A percentile compares a stretch with the other conserved stretches of the same genome.
phyloP scores from a whole-genome alignment of 1,140 invertebrate species.

The Acromyrmex heyeri region DNA sequence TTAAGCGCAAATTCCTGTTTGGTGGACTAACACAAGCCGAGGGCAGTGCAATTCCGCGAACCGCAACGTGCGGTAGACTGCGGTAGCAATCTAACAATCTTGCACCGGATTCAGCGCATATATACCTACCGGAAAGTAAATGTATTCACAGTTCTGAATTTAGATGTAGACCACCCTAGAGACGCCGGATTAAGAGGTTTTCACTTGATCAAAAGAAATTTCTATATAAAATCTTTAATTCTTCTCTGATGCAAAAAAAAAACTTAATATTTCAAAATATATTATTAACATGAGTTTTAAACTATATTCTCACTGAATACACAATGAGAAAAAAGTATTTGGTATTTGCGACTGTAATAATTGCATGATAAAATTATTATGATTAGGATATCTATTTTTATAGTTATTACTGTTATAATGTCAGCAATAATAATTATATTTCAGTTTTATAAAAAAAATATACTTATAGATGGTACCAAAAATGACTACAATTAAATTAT shows the following conservation, averaged over 20 bases:
- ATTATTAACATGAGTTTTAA: not conserved
- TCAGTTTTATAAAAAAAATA: too few relatives aligned
- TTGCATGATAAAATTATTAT: too few relatives aligned
- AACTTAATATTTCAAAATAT: not conserved
- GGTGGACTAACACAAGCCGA: conserved; percentile 61
- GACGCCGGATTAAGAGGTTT: not conserved
- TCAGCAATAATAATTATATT: too few relatives aligned
- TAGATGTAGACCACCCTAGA: not conserved
- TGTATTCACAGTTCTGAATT: conserved; percentile 4
- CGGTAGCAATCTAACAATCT: conserved; percentile 29
- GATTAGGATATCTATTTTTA: too few relatives aligned
- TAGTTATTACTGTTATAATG: too few relatives aligned
- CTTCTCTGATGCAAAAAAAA: not conserved
- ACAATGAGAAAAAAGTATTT: too few relatives aligned
- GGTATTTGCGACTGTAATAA: too few relatives aligned
- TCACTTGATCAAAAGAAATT: not conserved
- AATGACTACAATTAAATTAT: too few relatives aligned
- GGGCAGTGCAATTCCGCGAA: conserved; percentile 73
- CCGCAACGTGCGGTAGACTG: conserved; percentile 69
- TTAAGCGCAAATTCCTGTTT: conserved; percentile 79
- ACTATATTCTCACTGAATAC: not conserved
- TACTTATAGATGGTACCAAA: too few relatives aligned
- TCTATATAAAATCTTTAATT: not conserved
- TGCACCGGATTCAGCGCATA: conserved; percentile 62
- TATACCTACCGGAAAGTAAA: not conserved